These are phyloP conservation scores for Myzus persicae DNA, from an alignment of 1,140 invertebrate genomes.

Conservation along the genomic window DNA sequence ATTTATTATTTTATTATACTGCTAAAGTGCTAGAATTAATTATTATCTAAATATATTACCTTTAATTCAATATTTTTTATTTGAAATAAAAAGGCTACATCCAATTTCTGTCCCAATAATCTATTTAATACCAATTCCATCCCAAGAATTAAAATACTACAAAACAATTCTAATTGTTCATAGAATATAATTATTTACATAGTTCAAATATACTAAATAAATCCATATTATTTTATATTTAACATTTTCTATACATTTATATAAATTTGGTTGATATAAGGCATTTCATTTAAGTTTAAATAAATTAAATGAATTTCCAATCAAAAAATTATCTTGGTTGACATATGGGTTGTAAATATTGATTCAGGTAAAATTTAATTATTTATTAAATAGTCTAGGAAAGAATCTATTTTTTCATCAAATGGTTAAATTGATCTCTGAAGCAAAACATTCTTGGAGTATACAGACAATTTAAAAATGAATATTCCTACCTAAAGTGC, in stretches of 20 bases:
- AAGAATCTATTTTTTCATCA: not conserved
- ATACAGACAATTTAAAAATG: not conserved
- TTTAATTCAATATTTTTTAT: too few relatives aligned
- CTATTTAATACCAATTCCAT: not conserved
- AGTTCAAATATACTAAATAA: too few relatives aligned
- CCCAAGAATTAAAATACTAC: not conserved
- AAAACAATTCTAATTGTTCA: not conserved
- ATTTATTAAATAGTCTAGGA: not conserved
- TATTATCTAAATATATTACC: too few relatives aligned
- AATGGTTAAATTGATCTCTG: not conserved
- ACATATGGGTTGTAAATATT: not conserved
- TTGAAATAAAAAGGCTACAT: too few relatives aligned
- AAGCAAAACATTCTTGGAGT: not conserved
- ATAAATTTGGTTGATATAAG: not conserved
- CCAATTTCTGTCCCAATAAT: not conserved
- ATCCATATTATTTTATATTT: not conserved
- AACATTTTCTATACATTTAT: not conserved
- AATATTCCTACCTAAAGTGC: not conserved
- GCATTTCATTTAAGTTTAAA: not conserved
- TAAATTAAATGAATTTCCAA: not conserved
- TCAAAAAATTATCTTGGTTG: not conserved
- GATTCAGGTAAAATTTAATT: not conserved
- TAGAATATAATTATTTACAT: too few relatives aligned
- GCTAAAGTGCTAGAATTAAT: too few relatives aligned
- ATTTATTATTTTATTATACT: not conserved